phyloP scores from a whole-genome alignment of 2,113 vertebrate species.

The Notiomystis cincta region DNA sequence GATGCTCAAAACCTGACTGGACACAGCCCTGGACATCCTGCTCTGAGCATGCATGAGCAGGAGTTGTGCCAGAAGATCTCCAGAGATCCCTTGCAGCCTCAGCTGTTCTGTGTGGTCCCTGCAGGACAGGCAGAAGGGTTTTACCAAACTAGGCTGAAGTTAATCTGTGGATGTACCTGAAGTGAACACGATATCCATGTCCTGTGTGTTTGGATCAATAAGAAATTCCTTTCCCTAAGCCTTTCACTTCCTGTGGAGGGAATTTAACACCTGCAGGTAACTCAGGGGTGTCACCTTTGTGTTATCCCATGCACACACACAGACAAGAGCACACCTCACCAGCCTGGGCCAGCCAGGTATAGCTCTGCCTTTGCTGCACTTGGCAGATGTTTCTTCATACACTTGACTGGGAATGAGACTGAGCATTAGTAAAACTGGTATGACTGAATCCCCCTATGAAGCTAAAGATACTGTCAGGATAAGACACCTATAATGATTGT shows the following conservation, averaged over 20 bases:
- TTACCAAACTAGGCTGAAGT: background rate
- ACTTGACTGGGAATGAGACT: background rate
- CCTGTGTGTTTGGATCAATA: background rate
- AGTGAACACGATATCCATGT: no score
- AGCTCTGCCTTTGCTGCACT: background rate
- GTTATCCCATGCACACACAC: fast-evolving
- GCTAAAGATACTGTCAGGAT: background rate
- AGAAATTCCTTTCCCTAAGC: background rate
- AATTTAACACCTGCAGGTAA: background rate
- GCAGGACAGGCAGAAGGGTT: background rate
- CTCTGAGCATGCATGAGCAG: background rate
- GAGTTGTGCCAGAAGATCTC: background rate
- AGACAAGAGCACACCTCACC: background rate
- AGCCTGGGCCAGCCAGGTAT: background rate
- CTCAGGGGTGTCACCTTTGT: background rate
- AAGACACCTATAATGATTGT: background rate
- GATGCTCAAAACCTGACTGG: background rate
- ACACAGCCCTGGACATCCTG: background rate
- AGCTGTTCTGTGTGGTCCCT: background rate
- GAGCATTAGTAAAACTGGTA: background rate
- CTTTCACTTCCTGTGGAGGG: background rate
- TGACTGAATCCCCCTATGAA: background rate
- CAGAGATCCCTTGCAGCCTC: background rate
- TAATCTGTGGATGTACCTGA: background rate
- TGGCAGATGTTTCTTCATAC: background rate